These are phyloP conservation scores for Myrmophylax atrothorax DNA, from an alignment of 2,113 vertebrate species.

Conservation along the genomic window DNA sequence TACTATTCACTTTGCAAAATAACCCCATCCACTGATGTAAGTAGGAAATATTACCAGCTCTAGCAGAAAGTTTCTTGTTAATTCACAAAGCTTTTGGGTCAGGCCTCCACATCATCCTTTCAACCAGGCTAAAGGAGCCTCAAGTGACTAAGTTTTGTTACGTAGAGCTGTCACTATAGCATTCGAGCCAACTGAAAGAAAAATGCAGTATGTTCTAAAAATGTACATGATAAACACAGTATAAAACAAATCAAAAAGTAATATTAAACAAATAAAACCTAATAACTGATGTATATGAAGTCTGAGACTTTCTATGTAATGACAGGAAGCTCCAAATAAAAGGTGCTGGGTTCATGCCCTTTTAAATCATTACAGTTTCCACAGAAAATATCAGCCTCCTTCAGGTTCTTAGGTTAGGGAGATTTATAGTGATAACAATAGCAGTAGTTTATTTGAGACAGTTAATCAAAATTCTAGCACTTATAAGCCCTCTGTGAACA, in stretches of 20 bases:
- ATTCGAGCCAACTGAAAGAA: neutral
- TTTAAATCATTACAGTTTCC: conserved; percentile 18
- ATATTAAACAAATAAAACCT: conserved; percentile 27
- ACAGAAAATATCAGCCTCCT: conserved; percentile 4
- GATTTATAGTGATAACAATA: conserved; percentile 56
- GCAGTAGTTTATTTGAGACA: conserved; percentile 56
- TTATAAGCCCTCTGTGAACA: conserved; percentile 60
- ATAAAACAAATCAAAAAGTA: neutral
- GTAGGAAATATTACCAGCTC: neutral
- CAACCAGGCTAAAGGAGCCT: neutral
- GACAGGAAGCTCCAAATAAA: conserved; percentile 38
- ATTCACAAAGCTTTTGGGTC: neutral
- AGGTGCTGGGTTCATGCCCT: neutral
- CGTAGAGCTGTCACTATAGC: neutral
- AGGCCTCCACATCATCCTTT: neutral
- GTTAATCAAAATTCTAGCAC: conserved; percentile 68
- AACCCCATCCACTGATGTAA: neutral
- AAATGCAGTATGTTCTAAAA: neutral
- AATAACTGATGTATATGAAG: neutral
- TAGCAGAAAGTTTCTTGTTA: neutral
- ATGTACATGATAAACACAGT: neutral
- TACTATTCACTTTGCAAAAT: neutral
- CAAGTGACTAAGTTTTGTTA: neutral
- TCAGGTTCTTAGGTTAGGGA: neutral
- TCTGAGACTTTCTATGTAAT: neutral